Conservation (phyloP, 2,888 invertebrate species). For the Chaetogeoica ovagalla region DNA sequence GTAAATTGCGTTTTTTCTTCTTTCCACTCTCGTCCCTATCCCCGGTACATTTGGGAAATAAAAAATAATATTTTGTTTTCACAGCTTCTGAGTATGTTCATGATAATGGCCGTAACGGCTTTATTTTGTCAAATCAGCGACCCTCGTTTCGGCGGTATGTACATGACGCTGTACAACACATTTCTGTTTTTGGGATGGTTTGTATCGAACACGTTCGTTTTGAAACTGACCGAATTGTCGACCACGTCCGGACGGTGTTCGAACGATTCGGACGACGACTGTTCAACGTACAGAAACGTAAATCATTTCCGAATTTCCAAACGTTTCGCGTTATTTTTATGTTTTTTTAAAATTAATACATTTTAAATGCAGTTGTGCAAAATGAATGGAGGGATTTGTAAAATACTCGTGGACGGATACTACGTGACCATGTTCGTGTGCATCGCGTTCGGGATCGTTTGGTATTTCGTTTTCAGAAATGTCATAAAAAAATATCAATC, state of each 20-base stretch:
- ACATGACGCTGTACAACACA: conserved; percentile 98
- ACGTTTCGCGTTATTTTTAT: too few species aligned
- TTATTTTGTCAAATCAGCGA: conserved; percentile 97
- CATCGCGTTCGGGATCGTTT: conserved; percentile 76
- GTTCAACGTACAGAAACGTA: conserved; percentile 51
- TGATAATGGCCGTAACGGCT: conserved; percentile 97
- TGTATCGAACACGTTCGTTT: conserved; percentile 89
- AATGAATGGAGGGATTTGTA: conserved; percentile 63
- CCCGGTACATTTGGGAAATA: too few species aligned
- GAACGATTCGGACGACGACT: conserved; percentile 61
- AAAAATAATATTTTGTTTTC: too few species aligned
- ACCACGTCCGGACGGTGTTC: conserved; percentile 81
- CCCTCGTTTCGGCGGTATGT: conserved; percentile 94
- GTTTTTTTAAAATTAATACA: too few species aligned
- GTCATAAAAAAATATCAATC: conserved; percentile 4
- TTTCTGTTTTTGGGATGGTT: conserved; percentile 95
- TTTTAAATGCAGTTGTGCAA: conserved; percentile 65
- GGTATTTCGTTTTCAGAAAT: conserved; percentile 61
- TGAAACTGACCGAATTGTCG: conserved; percentile 88
- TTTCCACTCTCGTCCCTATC: too few species aligned
- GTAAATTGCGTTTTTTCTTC: conserved; percentile 60
- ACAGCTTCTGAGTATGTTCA: conserved; percentile 89
- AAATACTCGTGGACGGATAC: conserved; percentile 80
- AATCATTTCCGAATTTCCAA: not conserved
- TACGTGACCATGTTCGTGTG: conserved; percentile 83